phyloP scores from a whole-genome alignment of 2,113 vertebrate genomes.

The Tragelaphus strepsiceros region DNA sequence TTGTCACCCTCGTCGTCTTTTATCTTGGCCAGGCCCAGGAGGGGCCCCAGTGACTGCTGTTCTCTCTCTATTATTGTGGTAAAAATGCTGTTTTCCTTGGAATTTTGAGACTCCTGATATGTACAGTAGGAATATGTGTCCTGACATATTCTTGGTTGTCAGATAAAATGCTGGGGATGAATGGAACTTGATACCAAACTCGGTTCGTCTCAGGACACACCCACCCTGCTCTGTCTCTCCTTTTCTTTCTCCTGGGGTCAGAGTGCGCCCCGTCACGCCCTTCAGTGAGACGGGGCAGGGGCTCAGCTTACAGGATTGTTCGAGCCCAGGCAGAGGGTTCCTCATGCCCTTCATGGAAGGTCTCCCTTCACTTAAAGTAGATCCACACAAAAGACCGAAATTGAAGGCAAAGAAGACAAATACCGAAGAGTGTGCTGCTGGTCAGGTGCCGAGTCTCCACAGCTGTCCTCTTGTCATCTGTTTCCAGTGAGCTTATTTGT shows the following conservation, averaged over 20 bases:
- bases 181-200: not conserved
- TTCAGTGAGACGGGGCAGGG: accelerated
- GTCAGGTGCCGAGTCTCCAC: too few relatives aligned
- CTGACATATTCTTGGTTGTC: not conserved
- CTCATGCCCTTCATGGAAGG: not conserved
- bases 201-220: not conserved
- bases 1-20: not conserved
- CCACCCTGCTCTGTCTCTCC: not conserved
- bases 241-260: not conserved
- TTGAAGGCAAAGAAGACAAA: not conserved
- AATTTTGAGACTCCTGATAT: not conserved
- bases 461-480: not conserved
- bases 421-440: not conserved
- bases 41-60: not conserved
- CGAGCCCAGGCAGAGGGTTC: too few relatives aligned
- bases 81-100: not conserved
- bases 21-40: not conserved
- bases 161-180: not conserved
- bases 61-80: not conserved
- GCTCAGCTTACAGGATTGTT: not conserved
- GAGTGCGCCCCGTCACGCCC: too few relatives aligned
- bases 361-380: not conserved
- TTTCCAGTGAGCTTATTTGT: too few relatives aligned
- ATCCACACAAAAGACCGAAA: not conserved
- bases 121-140: not conserved